Percentiles rank a stretch among this genome's conserved stretches.
phyloP scores from a whole-genome alignment of 2,113 vertebrate species.

The Lates calcarifer region DNA sequence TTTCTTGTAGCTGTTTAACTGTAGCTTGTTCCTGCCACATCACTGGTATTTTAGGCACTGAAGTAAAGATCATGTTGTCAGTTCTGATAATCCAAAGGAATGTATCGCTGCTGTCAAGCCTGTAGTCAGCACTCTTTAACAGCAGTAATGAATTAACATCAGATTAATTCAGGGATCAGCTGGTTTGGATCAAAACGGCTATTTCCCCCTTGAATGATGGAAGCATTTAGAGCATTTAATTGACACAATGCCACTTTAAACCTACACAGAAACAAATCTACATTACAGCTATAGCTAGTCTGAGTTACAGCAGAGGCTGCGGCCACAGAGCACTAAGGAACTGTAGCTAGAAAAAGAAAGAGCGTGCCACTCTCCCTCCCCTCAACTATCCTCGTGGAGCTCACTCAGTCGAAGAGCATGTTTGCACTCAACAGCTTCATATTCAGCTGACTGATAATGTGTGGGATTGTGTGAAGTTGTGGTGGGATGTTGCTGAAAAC shows the following conservation, averaged over 20 bases:
- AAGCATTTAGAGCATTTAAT: neutral
- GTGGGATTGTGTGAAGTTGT: constrained; percentile 31
- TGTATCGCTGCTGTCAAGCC: neutral
- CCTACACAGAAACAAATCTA: neutral
- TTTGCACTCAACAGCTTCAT: neutral
- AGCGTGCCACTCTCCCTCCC: neutral
- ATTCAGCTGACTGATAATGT: constrained; percentile 26
- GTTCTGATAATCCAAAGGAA: constrained; percentile 22
- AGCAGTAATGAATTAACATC: constrained; percentile 15
- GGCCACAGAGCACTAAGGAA: neutral
- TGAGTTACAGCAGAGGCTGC: neutral
- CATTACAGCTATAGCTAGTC: neutral
- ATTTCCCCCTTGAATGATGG: neutral
- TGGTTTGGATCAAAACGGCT: constrained; percentile 32
- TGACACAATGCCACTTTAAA: constrained; percentile 7
- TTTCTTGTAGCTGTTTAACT: constrained; percentile 4
- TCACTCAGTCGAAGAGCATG: constrained; percentile 23
- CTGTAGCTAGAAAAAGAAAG: neutral
- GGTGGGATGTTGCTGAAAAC: constrained; percentile 12
- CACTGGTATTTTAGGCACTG: constrained; percentile 3
- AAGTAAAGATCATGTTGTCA: constrained; percentile 16
- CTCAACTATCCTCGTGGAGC: neutral
- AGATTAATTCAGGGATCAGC: constrained; percentile 5
- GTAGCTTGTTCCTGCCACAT: constrained; percentile 13
- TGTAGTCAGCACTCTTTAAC: constrained; percentile 12